A percentile compares a stretch with the other conserved stretches of the same genome.
Evolutionary conservation across 2,797 vertebrate species (phyloP).

Genomic region (Hipposideros larvatus): DNA sequence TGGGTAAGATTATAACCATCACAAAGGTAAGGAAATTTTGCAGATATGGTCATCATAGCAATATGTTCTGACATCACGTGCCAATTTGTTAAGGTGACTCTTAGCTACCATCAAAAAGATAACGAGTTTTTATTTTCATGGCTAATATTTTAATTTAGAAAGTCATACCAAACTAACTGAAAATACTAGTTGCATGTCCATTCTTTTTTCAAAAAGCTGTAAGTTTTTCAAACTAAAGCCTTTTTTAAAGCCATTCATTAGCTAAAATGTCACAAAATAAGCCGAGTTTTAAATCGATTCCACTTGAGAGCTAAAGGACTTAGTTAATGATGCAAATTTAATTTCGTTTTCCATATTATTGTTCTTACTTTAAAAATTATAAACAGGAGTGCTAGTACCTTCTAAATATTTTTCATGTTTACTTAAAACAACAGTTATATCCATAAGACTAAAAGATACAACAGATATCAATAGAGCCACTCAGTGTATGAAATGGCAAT

Average conservation of each 20-base stretch:
- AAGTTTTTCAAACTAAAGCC: conserved; percentile 41
- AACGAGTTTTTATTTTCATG: conserved; percentile 52
- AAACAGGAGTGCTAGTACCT: conserved; percentile 48
- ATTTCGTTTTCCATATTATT: conserved; percentile 71
- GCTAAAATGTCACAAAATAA: conserved; percentile 65
- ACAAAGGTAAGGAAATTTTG: conserved; percentile 16
- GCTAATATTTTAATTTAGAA: conserved; percentile 62
- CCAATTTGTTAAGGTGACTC: conserved; percentile 3
- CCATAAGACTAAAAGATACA: conserved; percentile 8
- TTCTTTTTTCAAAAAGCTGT: conserved; percentile 6
- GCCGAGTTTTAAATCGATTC: conserved; percentile 66
- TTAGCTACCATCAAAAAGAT: not conserved
- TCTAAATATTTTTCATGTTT: conserved; percentile 48
- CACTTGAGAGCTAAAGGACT: conserved; percentile 64
- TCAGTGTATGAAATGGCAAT: not conserved
- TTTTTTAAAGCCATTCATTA: conserved; percentile 42
- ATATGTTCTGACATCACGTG: not conserved
- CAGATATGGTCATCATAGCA: not conserved
- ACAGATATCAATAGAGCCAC: not conserved
- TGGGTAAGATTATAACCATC: not conserved
- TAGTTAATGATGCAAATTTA: conserved; percentile 66
- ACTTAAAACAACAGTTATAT: conserved; percentile 33
- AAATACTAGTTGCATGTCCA: conserved; percentile 41
- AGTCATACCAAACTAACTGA: conserved; percentile 45
- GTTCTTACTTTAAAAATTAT: conserved; percentile 71